Percentiles rank a stretch among this genome's conserved stretches.
Conservation (phyloP, 2,113 vertebrate species). For the Oncorhynchus mykiss region DNA sequence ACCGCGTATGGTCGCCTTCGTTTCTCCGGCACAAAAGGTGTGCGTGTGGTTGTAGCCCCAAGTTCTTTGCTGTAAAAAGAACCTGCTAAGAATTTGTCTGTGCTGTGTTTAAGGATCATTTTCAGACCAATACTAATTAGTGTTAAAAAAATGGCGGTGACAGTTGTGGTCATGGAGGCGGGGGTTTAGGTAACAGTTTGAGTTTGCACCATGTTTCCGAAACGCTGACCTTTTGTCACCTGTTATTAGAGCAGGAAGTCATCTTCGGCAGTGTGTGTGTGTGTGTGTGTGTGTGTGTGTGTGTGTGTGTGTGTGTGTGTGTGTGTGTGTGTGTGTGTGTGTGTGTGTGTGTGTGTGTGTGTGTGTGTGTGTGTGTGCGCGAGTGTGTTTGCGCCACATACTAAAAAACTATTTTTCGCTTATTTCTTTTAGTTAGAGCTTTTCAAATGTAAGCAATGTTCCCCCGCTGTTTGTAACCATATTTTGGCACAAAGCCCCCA, state of each 20-base stretch:
- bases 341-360: not conserved
- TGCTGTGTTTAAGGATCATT: slow-evolving; percentile 2
- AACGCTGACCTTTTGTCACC: slow-evolving; percentile 34
- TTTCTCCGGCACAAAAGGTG: slow-evolving; percentile 30
- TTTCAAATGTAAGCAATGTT: not conserved
- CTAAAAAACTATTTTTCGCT: no score
- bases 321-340: not conserved
- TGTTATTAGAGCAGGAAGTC: slow-evolving; percentile 20
- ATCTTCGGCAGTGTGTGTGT: not conserved
- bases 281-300: not conserved
- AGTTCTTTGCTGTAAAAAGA: slow-evolving; percentile 42
- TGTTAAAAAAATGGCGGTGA: slow-evolving; percentile 19
- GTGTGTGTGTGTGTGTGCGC: not conserved
- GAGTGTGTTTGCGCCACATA: not conserved
- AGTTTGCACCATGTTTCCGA: slow-evolving; percentile 22
- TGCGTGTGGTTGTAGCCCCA: slow-evolving; percentile 46
- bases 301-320: not conserved
- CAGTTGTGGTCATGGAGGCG: slow-evolving; percentile 45
- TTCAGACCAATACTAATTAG: slow-evolving; percentile 16
- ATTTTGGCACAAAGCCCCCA: slow-evolving; percentile 2
- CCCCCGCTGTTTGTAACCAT: not conserved
- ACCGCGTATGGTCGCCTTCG: slow-evolving; percentile 32
- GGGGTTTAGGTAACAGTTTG: slow-evolving; percentile 22
- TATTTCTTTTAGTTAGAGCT: not conserved
- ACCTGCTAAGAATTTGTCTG: slow-evolving; percentile 10